Evolutionary conservation across 23 tunicate species (phyloP).

Genomic region (Diplosoma virens): DNA sequence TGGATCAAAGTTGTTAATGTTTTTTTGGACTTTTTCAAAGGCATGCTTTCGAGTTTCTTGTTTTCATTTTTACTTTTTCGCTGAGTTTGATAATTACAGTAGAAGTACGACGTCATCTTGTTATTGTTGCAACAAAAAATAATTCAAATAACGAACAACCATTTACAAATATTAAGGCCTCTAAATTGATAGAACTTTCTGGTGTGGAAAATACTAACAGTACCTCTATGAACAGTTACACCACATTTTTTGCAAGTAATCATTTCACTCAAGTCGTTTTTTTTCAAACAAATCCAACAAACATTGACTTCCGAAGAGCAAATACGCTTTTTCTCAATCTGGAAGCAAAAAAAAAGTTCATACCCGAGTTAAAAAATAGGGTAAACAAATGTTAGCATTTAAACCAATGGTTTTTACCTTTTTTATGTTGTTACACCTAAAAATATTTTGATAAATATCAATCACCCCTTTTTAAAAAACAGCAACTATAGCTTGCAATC

Average conservation of each 20-base stretch:
- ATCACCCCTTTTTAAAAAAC: not conserved
- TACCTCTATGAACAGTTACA: slow-evolving; percentile 70
- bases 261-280: not conserved
- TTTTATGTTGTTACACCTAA: too few species aligned
- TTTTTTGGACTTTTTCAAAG: too few species aligned
- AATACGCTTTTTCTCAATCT: not conserved
- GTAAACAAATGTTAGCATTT: too few species aligned
- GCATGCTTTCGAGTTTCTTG: too few species aligned
- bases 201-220: not conserved
- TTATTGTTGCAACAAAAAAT: not conserved
- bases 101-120: too few species aligned
- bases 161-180: not conserved
- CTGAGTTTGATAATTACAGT: too few species aligned
- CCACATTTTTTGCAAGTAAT: slow-evolving; percentile 53
- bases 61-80: too few species aligned
- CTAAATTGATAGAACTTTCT: not conserved
- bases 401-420: too few species aligned
- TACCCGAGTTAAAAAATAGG: too few species aligned
- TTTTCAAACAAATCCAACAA: slow-evolving; percentile 72
- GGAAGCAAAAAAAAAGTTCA: not conserved
- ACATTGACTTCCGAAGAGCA: not conserved
- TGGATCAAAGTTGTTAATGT: too few species aligned
- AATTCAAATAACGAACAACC: not conserved
- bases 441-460: not conserved
- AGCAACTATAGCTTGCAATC: too few species aligned